Evolutionary conservation across 1,140 invertebrate genomes (phyloP).

Genomic region (Drosophila rufa): DNA sequence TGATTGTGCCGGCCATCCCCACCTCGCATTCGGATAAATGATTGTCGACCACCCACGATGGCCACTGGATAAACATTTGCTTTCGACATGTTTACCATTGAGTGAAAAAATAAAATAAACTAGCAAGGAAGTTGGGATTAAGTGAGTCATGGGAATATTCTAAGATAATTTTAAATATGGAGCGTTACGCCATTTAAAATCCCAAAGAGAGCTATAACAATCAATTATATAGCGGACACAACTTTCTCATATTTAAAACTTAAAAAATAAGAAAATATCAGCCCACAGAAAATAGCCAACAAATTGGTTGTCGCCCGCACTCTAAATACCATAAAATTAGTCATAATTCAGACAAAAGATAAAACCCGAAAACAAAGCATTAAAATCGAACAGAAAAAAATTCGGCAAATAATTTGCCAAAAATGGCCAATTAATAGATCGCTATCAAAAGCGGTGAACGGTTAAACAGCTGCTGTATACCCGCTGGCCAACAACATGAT

Average conservation of each 20-base stretch:
- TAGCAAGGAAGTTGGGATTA: constrained; percentile 30
- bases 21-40: constrained; percentile 16
- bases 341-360: constrained; percentile 57
- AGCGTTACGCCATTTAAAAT: not conserved
- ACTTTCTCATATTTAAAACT: constrained; percentile 5
- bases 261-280: not conserved
- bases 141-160: constrained; percentile 38
- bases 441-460: constrained; percentile 45
- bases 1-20: constrained; percentile 44
- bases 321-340: constrained; percentile 75
- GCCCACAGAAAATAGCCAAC: constrained; percentile 1
- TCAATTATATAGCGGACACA: constrained; percentile 4
- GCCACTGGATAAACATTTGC: constrained; percentile 52
- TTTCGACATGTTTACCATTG: constrained; percentile 49
- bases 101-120: constrained; percentile 24
- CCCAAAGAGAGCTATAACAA: constrained; percentile 2
- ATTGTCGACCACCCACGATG: constrained; percentile 64
- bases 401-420: constrained; percentile 52
- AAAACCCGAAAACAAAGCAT: constrained; percentile 34
- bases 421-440: constrained; percentile 65
- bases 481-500: constrained; percentile 12
- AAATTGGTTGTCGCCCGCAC: constrained; percentile 50
- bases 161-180: not conserved
- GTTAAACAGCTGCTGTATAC: constrained; percentile 48
- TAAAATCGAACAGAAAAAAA: constrained; percentile 25